Evolutionary conservation across 2,888 invertebrate species (phyloP).

Genomic region (Odontocerum albicorne): DNA sequence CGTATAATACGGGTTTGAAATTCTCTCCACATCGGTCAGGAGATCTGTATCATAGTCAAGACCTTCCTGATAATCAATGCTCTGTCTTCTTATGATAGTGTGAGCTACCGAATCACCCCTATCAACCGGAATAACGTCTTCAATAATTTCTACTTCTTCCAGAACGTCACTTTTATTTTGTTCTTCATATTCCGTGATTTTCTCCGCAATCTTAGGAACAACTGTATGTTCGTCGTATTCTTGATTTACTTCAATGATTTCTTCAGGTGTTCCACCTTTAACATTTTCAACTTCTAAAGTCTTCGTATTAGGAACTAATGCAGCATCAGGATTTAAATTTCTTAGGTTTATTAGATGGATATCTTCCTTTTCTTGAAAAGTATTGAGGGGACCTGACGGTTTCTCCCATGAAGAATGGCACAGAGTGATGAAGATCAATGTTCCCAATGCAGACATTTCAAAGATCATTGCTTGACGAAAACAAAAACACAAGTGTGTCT

Average conservation of each 20-base stretch:
- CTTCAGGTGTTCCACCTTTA: too few relatives aligned
- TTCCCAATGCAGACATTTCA: not conserved
- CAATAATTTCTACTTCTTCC: not conserved
- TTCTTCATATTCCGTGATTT: too few relatives aligned
- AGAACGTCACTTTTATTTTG: not conserved
- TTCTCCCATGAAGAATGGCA: not conserved
- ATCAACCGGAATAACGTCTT: not conserved
- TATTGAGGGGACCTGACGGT: conserved; percentile 6
- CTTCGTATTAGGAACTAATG: not conserved
- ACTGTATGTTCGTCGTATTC: too few relatives aligned
- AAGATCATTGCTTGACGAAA: too few relatives aligned
- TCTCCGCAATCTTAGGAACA: too few relatives aligned
- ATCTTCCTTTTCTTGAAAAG: conserved; percentile 10
- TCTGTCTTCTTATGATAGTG: not conserved
- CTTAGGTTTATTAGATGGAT: not conserved
- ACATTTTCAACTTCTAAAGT: too few relatives aligned
- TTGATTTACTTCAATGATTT: too few relatives aligned
- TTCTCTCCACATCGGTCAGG: conserved; percentile 1
- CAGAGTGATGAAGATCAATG: not conserved
- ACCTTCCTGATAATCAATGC: not conserved
- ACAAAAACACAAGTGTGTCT: too few relatives aligned
- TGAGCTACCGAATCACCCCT: not conserved
- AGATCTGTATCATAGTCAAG: conserved; percentile 11
- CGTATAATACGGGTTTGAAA: conserved; percentile 7
- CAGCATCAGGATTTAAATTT: conserved; percentile 6